Evolutionary conservation across 1,140 invertebrate genomes (phyloP).

Genomic region (Drosophila parabipectinata): DNA sequence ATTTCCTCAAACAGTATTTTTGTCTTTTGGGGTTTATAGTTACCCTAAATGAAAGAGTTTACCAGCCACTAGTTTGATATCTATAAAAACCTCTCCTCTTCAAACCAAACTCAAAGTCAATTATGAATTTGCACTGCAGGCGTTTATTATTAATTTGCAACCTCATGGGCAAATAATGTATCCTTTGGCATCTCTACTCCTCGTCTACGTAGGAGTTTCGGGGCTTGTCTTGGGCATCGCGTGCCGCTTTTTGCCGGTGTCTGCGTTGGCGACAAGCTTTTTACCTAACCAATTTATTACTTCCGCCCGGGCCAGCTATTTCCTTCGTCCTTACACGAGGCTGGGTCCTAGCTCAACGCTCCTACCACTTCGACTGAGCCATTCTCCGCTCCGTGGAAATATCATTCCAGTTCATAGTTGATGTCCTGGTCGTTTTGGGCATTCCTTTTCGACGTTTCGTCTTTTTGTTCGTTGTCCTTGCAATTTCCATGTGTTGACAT

Average conservation of each 20-base stretch:
- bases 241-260: constrained; percentile 68
- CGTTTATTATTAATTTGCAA: constrained; percentile 64
- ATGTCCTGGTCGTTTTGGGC: constrained; percentile 12
- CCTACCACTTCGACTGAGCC: background rate
- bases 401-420: constrained; percentile 48
- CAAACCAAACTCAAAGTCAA: constrained; percentile 45
- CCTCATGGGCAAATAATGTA: constrained; percentile 58
- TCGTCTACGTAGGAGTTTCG: constrained; percentile 44
- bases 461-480: constrained; percentile 59
- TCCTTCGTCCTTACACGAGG: constrained; percentile 15
- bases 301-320: constrained; percentile 49
- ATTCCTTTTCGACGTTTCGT: constrained; percentile 22
- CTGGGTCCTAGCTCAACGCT: constrained; percentile 25
- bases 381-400: constrained; percentile 24
- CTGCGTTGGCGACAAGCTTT: constrained; percentile 76
- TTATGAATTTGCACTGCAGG: constrained; percentile 38
- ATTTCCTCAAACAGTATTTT: too few species aligned
- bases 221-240: constrained; percentile 54
- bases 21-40: too few species aligned
- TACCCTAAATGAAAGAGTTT: background rate
- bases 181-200: constrained; percentile 22
- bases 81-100: constrained; percentile 7
- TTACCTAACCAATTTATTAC: constrained; percentile 81
- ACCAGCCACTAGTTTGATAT: background rate
- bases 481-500: constrained; percentile 80